Conservation (phyloP, 2,113 vertebrate genomes). For the Pungitius pungitius region DNA sequence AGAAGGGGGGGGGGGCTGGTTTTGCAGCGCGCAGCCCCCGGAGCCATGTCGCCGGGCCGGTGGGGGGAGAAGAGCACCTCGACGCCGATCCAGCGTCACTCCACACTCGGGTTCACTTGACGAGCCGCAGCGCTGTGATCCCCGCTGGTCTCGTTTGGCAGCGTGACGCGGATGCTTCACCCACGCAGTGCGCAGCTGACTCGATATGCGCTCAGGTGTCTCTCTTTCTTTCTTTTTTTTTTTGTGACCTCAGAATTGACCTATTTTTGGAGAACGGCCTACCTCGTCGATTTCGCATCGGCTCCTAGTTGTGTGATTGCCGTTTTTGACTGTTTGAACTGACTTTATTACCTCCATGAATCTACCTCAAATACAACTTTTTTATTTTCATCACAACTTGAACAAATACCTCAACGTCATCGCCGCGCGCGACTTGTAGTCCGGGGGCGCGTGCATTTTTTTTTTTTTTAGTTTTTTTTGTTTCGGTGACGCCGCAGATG, state of each 20-base stretch:
- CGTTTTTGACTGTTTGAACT: too few relatives aligned
- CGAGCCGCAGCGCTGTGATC: constrained; percentile 29
- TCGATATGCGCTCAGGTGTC: background rate
- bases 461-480: too few relatives aligned
- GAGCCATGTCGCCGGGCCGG: constrained; percentile 82
- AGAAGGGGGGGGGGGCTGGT: background rate
- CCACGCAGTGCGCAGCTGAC: constrained; percentile 33
- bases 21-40: constrained; percentile 23
- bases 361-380: constrained; percentile 69
- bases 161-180: constrained; percentile 7
- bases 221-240: background rate
- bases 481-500: constrained; percentile 80
- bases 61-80: constrained; percentile 74
- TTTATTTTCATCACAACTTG: constrained; percentile 33
- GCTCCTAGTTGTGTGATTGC: constrained; percentile 32
- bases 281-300: constrained; percentile 33
- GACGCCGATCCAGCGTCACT: constrained; percentile 48
- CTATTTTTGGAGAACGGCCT: constrained; percentile 32
- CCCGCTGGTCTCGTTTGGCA: background rate
- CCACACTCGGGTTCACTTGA: constrained; percentile 43
- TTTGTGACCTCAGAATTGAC: constrained; percentile 26
- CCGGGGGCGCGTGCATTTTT: too few relatives aligned
- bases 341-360: constrained; percentile 56
- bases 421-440: constrained; percentile 49
- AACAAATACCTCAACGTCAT: constrained; percentile 54